Base-by-base conservation (phyloP, 2,888 invertebrate genomes). In the Omphaloscelis lunosa region DNA sequence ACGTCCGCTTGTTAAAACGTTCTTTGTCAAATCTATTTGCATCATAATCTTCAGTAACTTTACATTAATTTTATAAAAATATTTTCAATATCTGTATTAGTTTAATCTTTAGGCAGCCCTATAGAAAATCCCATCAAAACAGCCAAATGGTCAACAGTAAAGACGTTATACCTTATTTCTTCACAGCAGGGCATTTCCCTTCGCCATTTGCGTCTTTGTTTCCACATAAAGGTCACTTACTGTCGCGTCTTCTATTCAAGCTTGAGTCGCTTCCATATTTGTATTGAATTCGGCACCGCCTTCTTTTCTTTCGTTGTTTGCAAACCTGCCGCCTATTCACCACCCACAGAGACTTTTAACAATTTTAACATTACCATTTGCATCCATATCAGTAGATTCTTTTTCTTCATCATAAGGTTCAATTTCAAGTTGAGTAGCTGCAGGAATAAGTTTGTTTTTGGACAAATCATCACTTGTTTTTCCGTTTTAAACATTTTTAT, bases 271-370 rank as follows among this genome's bases (percentile, higher is more conserved):
- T 90, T 88, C 92, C 93, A 92, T 93, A 92, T 93, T 94, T 93
- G 90, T 92, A 88, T 90, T 89, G 86, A 84, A 91, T 89, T 84
- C 86, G 91, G 92, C 89, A 88, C 89, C 93, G 93, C 94, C 93
- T 93, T 86, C 92, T 90, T 93, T 92, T 92, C 90, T 90, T 92
- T 93, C 90, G 90, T 90, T 95, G 95, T 96, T 96, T 95, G 95
- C 94, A 95, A 95, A 95, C 95, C 91, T 90, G 91, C 95, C 95
- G 95, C 95, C 95, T 94, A 90, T 92, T 90, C 88, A 90, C 96
- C 96, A 95, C 96, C 96, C 95, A 95, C 93, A 86, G 95, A 84
- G 94, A 56, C n/a, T 70, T 79, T 67, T 65, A 84, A 90, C 90
- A 86, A 90, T 67, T 74, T 86, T 76, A 77, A 39, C n/a, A 66